phyloP scores from a whole-genome alignment of 1,140 invertebrate genomes.

The Lordiphosa collinella region DNA sequence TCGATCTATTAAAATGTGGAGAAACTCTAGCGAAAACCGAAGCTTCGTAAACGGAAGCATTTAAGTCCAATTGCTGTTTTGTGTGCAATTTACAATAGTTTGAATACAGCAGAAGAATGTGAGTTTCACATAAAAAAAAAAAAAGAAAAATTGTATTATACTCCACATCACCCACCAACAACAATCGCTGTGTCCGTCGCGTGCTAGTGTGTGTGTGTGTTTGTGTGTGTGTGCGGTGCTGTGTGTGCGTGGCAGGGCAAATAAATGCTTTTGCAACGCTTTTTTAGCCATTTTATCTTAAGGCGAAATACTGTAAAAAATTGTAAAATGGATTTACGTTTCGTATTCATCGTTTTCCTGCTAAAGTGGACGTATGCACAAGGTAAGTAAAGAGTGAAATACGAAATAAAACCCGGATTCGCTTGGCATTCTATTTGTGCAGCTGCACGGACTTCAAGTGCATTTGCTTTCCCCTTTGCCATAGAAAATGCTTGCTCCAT shows the following conservation, averaged over 20 bases:
- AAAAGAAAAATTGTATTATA: background rate
- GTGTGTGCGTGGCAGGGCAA: slow-evolving; percentile 39
- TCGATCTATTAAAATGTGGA: too few relatives aligned
- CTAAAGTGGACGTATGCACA: slow-evolving; percentile 78
- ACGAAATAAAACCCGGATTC: slow-evolving; percentile 11
- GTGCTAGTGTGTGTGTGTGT: slow-evolving; percentile 11
- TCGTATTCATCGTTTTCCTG: slow-evolving; percentile 78
- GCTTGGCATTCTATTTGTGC: slow-evolving; percentile 67
- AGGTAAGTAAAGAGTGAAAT: slow-evolving; percentile 51
- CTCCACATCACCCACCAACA: too few relatives aligned
- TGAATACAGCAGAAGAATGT: background rate
- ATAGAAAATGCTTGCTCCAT: slow-evolving; percentile 56
- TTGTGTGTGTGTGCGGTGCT: slow-evolving; percentile 31
- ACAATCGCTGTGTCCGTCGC: slow-evolving; percentile 3
- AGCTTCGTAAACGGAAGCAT: slow-evolving; percentile 42
- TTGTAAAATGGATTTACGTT: slow-evolving; percentile 78
- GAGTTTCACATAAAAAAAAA: background rate
- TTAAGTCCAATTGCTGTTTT: slow-evolving; percentile 40
- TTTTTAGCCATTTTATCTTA: slow-evolving; percentile 76
- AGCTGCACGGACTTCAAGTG: slow-evolving; percentile 56
- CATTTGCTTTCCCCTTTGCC: slow-evolving; percentile 52
- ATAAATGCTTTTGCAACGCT: slow-evolving; percentile 70
- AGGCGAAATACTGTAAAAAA: slow-evolving; percentile 72
- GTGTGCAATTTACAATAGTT: slow-evolving; percentile 3
- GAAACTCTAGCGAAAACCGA: too few relatives aligned